Evolutionary conservation across 2,888 invertebrate species (phyloP).

Genomic region (Macrophya annulata): DNA sequence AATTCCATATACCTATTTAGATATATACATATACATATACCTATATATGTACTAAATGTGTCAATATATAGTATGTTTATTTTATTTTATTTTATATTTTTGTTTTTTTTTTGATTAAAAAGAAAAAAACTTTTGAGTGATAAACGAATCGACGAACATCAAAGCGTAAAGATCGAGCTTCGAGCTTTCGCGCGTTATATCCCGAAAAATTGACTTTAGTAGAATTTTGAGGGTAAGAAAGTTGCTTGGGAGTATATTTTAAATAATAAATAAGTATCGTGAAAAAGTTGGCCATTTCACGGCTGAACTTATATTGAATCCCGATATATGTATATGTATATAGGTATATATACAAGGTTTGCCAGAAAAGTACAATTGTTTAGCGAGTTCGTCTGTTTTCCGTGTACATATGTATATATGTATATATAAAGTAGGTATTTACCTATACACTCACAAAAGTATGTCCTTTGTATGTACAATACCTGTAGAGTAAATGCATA

Average conservation of each 20-base stretch:
- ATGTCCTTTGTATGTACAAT: background rate
- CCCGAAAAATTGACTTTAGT: no score
- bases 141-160: constrained; percentile 54
- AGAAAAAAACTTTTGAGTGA: background rate
- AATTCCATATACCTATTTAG: no score
- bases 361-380: background rate
- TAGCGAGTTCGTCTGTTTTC: background rate
- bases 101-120: background rate
- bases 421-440: background rate
- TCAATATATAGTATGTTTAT: background rate
- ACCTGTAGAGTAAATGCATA: background rate
- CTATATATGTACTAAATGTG: background rate
- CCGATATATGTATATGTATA: background rate
- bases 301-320: background rate
- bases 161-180: background rate
- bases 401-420: background rate
- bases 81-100: background rate
- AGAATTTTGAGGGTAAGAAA: background rate
- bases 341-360: background rate
- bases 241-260: constrained; percentile 30
- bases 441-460: no score
- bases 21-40: background rate
- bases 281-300: constrained; percentile 30
- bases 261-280: constrained; percentile 49
- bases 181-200: background rate